Conservation (phyloP, 2,888 invertebrate species). For the Hetaerina titia region DNA sequence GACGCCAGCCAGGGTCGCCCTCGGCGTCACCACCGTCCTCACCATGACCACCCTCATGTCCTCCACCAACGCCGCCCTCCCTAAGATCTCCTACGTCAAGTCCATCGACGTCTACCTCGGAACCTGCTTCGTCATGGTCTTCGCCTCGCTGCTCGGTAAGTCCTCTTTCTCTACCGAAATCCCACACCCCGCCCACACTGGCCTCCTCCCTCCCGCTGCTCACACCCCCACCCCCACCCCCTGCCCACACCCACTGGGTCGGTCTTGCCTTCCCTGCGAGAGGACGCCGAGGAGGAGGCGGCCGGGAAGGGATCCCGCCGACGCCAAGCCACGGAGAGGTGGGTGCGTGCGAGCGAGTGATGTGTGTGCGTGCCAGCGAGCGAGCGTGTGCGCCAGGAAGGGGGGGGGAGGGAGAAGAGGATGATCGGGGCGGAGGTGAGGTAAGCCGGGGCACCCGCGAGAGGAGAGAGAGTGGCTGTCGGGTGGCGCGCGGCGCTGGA, state of each 20-base stretch:
- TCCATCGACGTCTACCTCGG: conserved; percentile 98
- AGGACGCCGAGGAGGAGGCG: background rate
- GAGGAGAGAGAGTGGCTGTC: no score
- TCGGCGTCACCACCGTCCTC: conserved; percentile 97
- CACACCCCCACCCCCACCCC: conserved; percentile 69
- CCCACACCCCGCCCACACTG: conserved; percentile 70
- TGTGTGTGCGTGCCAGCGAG: no score
- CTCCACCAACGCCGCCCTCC: conserved; percentile 96
- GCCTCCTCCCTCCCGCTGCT: conserved; percentile 69
- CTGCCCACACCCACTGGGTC: background rate
- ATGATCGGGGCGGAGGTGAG: no score
- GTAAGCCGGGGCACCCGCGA: no score
- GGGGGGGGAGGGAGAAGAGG: no score
- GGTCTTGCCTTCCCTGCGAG: background rate
- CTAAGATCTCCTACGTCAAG: conserved; percentile 98
- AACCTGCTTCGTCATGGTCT: conserved; percentile 99
- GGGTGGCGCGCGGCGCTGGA: no score
- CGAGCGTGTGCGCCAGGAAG: no score
- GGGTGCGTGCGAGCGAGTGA: background rate
- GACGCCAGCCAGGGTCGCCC: conserved; percentile 94
- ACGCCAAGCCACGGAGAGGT: background rate
- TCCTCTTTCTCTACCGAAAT: conserved; percentile 73
- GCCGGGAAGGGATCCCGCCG: background rate
- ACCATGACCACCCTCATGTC: conserved; percentile 99
- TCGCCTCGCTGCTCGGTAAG: conserved; percentile 96